phyloP scores from a whole-genome alignment of 1,140 invertebrate genomes.

The Gryllus bimaculatus region DNA sequence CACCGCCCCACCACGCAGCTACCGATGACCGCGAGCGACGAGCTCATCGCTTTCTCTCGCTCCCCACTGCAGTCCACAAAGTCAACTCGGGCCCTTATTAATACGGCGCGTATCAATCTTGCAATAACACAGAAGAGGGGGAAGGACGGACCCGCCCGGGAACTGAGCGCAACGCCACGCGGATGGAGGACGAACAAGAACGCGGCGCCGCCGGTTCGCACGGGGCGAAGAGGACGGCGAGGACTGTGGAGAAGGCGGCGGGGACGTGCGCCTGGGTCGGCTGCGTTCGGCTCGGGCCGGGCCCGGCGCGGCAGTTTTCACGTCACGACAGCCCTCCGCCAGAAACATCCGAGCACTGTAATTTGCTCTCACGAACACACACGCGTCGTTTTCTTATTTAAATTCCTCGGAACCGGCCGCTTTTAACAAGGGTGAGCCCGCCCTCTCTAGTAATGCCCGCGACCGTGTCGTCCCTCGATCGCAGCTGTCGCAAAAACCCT shows the following conservation, averaged over 20 bases:
- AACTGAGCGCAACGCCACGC: not conserved
- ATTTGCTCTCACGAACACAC: slow-evolving; percentile 3
- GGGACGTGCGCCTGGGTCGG: too few species aligned
- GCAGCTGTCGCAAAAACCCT: not conserved
- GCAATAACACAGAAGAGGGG: not conserved
- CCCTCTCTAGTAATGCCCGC: not conserved
- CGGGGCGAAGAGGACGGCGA: too few species aligned
- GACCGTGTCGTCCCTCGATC: not conserved
- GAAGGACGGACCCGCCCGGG: not conserved
- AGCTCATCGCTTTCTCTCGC: not conserved
- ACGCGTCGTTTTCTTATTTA: not conserved
- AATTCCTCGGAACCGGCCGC: not conserved
- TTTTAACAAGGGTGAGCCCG: not conserved
- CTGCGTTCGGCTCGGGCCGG: too few species aligned
- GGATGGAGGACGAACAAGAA: not conserved
- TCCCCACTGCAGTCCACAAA: not conserved
- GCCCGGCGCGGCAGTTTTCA: not conserved
- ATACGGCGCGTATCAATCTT: not conserved
- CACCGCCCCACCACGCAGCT: not conserved
- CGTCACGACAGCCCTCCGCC: not conserved
- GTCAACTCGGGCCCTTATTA: not conserved
- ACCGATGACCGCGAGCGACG: too few species aligned
- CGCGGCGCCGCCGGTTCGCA: not conserved
- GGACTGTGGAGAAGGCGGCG: too few species aligned
- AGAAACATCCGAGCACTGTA: not conserved